Evolutionary conservation across 2,113 vertebrate species (phyloP).

Genomic region (Elephantulus edwardii): DNA sequence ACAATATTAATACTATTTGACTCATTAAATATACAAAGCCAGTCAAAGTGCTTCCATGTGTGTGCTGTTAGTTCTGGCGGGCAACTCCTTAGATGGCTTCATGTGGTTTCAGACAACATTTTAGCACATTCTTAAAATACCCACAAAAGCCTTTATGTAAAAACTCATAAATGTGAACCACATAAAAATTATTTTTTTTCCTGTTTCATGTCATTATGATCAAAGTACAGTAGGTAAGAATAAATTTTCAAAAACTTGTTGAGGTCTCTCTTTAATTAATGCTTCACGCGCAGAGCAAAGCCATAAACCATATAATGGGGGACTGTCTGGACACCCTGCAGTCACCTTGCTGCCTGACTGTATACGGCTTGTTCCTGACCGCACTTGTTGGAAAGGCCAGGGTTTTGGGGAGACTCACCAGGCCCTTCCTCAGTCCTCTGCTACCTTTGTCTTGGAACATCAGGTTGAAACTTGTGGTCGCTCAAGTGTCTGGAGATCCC

Average conservation of each 20-base stretch:
- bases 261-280: slow-evolving; percentile 79
- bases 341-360: background rate
- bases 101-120: slow-evolving; percentile 87
- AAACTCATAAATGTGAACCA: slow-evolving; percentile 86
- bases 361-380: background rate
- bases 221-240: slow-evolving; percentile 86
- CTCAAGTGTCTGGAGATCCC: background rate
- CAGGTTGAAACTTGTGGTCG: background rate
- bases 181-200: slow-evolving; percentile 82
- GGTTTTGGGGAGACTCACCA: background rate
- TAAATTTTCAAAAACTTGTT: slow-evolving; percentile 76
- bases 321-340: slow-evolving; percentile 28
- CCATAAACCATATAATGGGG: slow-evolving; percentile 63
- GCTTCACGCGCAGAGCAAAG: slow-evolving; percentile 67
- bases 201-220: slow-evolving; percentile 83
- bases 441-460: background rate
- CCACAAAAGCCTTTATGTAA: slow-evolving; percentile 89
- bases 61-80: slow-evolving; percentile 83
- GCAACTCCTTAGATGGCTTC: slow-evolving; percentile 78
- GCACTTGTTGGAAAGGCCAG: background rate
- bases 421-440: background rate
- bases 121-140: slow-evolving; percentile 90
- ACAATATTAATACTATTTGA: slow-evolving; percentile 84
- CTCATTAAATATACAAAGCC: slow-evolving; percentile 84
- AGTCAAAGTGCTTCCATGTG: slow-evolving; percentile 83